A percentile compares a stretch with the other conserved stretches of the same genome.
Conservation (phyloP, 2,113 vertebrate genomes). For the Macrotis lagotis region DNA sequence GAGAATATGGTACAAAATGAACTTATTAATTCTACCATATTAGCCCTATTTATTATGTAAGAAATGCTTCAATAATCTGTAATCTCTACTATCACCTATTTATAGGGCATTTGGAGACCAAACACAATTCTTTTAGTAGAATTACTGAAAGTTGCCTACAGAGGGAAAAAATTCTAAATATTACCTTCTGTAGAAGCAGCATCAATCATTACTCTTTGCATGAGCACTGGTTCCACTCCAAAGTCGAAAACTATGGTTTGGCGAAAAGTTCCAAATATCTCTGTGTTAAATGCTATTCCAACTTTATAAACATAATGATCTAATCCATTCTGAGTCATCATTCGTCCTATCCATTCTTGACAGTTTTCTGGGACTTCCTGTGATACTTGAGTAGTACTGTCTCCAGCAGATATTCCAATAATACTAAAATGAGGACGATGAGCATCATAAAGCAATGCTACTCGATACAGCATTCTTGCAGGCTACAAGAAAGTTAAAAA, state of each 20-base stretch:
- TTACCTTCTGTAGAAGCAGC: constrained; percentile 98
- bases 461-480: constrained; percentile 93
- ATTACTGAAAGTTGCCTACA: constrained; percentile 2
- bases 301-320: constrained; percentile 97
- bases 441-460: constrained; percentile 97
- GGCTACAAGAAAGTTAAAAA: constrained; percentile 85
- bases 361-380: constrained; percentile 92
- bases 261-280: constrained; percentile 99
- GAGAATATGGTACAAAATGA: neutral
- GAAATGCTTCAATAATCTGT: constrained; percentile 22
- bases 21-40: neutral
- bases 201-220: constrained; percentile 99
- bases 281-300: constrained; percentile 95
- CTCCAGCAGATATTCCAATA: constrained; percentile 92
- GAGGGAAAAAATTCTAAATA: constrained; percentile 57
- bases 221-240: constrained; percentile 97
- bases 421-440: constrained; percentile 98
- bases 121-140: constrained; percentile 51
- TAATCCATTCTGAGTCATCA: constrained; percentile 92
- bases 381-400: constrained; percentile 88
- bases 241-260: constrained; percentile 99
- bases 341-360: constrained; percentile 95
- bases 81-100: constrained; percentile 39
- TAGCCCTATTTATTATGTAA: neutral
- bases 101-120: constrained; percentile 32